Evolutionary conservation across 2,113 vertebrate species (phyloP), one percentile per base, ranked within the genome.

Genomic region (Sebastes fasciatus): DNA sequence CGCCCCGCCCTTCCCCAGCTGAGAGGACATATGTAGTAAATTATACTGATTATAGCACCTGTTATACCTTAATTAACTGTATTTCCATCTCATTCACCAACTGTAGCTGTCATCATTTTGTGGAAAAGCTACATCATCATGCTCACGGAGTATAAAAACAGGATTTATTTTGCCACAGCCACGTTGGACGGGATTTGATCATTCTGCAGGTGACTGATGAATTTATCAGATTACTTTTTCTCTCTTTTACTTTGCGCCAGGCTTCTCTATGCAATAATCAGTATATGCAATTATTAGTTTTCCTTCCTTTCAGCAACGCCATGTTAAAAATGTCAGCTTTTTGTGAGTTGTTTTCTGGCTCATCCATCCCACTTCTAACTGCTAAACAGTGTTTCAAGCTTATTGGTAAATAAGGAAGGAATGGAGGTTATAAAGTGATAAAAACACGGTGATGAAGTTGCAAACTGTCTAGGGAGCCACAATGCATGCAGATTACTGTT

Each of bases 181-280:
- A 21, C 5, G 70, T 58, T 66, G 70, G 76, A 80, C 2, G 7
- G 49, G 77, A 67, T 72, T 54, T 11, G 4, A 66, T 67, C 83
- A 17, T 54, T 77, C 23, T 6, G 40, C 58, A 65, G 65, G 42
- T 43, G 78, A 57, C 21, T 66, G 74, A 65, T 62, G 45, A 49
- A 49, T 66, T 74, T 23, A 21, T 81, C n/a, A n/a, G 55, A 21
- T 16, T 19, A 54, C 63, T 8, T 21, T 45, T 57, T 21, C 49
- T 51, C 49, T 51, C n/a, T 72, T 83, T 86, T 85, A 11, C 67
- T 91, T 93, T 87, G 83, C 92, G 73, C 91, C 91, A 83, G 82
- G 95, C 95, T 95, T 95, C 85, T 94, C 95, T 95, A 95, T 96
- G 95, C 95, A 96, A 94, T 74, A 77, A 85, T 84, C 80, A 85